Conservation (phyloP, 2,888 invertebrate genomes). For the Ophion obscuratus region DNA sequence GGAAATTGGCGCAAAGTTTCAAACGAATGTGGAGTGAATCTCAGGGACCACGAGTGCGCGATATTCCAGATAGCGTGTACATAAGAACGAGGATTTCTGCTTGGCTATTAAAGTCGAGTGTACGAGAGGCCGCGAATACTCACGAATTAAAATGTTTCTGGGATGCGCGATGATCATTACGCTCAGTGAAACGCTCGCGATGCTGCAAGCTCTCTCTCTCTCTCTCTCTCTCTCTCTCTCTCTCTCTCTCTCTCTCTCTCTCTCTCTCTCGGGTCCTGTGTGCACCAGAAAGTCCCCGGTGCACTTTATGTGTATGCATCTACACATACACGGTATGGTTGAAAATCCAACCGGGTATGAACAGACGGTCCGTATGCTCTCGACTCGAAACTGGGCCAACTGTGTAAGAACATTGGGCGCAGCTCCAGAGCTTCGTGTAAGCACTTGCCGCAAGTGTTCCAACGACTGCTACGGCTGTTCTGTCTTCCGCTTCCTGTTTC, state of each 20-base stretch:
- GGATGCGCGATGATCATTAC: slow-evolving; percentile 65
- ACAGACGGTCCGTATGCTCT: slow-evolving; percentile 55
- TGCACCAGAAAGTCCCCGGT: slow-evolving; percentile 32
- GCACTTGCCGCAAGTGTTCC: slow-evolving; percentile 67
- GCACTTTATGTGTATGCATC: slow-evolving; percentile 17
- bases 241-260: slow-evolving; percentile 44
- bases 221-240: slow-evolving; percentile 32
- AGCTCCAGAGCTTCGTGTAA: slow-evolving; percentile 68
- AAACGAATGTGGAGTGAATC: slow-evolving; percentile 59
- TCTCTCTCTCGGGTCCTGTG: not conserved
- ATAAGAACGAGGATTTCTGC: slow-evolving; percentile 44
- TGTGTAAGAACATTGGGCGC: slow-evolving; percentile 67
- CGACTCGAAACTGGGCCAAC: slow-evolving; percentile 65
- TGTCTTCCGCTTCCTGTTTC: not conserved
- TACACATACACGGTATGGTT: slow-evolving; percentile 42
- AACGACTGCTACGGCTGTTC: slow-evolving; percentile 36
- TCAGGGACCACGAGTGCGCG: slow-evolving; percentile 33
- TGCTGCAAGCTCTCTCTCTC: slow-evolving; percentile 56
- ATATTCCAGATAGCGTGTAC: slow-evolving; percentile 37
- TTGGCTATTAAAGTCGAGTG: slow-evolving; percentile 51
- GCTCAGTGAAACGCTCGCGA: slow-evolving; percentile 65
- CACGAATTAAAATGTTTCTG: slow-evolving; percentile 65
- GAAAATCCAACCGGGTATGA: slow-evolving; percentile 61
- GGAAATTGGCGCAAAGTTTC: slow-evolving; percentile 39
- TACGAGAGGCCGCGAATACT: slow-evolving; percentile 52